Conservation (phyloP, 2,888 invertebrate species). For the Allophyes oxyacanthae region DNA sequence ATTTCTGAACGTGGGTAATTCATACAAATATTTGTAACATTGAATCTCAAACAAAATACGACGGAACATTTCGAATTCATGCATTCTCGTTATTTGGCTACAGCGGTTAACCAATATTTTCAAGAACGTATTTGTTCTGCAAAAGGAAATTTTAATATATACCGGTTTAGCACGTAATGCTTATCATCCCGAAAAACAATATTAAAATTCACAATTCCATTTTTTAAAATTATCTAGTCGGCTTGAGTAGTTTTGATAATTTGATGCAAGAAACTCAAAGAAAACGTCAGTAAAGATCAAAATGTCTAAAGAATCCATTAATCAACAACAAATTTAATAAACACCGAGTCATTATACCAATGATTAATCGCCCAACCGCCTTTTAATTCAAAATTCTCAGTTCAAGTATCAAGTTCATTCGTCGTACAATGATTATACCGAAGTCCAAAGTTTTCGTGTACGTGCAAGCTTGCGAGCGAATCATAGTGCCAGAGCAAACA, state of each 20-base stretch:
- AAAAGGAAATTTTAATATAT: no score
- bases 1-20: conserved; percentile 11
- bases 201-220: no score
- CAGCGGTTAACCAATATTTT: no score
- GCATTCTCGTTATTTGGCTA: no score
- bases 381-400: conserved; percentile 23
- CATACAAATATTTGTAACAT: conserved; percentile 2
- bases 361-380: conserved; percentile 33
- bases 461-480: conserved; percentile 28
- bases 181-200: no score
- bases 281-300: conserved; percentile 4
- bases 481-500: conserved; percentile 41
- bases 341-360: conserved; percentile 29
- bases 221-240: no score
- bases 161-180: no score
- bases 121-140: no score
- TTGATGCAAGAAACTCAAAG: background rate
- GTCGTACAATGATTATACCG: background rate
- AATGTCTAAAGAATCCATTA: conserved; percentile 42
- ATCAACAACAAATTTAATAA: conserved; percentile 44
- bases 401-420: conserved; percentile 14
- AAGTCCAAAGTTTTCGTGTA: conserved; percentile 35
- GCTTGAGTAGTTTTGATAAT: no score
- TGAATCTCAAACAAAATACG: no score
- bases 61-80: no score